Percentiles rank a stretch among this genome's conserved stretches.
These are phyloP conservation scores for Lumbricus terrestris DNA, from an alignment of 2,888 invertebrate species.

Conservation along the genomic window DNA sequence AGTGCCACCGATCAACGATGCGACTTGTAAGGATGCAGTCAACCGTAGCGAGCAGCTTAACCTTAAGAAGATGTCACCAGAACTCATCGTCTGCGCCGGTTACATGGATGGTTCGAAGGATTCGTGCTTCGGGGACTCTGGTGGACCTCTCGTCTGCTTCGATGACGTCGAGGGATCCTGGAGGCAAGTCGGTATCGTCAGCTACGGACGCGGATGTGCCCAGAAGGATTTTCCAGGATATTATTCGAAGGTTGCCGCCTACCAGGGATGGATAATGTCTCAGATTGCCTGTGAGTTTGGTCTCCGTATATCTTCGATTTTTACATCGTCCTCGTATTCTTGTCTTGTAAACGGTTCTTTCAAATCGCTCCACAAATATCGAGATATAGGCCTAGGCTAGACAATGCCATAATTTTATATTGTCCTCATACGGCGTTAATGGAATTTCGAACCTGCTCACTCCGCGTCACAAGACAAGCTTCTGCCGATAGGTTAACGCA, in stretches of 20 bases:
- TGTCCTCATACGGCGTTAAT: no score
- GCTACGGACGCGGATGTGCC: slow-evolving; percentile 51
- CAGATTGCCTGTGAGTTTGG: neutral
- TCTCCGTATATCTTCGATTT: neutral
- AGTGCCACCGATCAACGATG: slow-evolving; percentile 20
- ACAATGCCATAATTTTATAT: no score
- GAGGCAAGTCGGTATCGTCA: slow-evolving; percentile 49
- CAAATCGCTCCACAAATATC: no score
- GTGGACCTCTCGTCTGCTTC: slow-evolving; percentile 50
- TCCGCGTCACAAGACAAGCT: no score
- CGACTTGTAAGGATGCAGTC: slow-evolving; percentile 17
- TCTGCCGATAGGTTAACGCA: no score
- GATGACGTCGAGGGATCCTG: slow-evolving; percentile 40
- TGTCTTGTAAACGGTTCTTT: neutral
- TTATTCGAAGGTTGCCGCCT: slow-evolving; percentile 47
- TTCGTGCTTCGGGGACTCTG: slow-evolving; percentile 47
- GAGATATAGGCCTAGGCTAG: no score
- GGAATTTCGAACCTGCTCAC: no score
- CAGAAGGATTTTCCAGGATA: slow-evolving; percentile 50
- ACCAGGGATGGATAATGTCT: slow-evolving; percentile 44
- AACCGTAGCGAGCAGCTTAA: slow-evolving; percentile 20
- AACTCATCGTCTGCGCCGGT: slow-evolving; percentile 30
- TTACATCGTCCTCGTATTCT: neutral
- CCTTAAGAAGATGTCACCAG: neutral
- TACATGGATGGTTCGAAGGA: slow-evolving; percentile 29